Conservation (phyloP, 2,113 vertebrate species). For the Merops nubicus region DNA sequence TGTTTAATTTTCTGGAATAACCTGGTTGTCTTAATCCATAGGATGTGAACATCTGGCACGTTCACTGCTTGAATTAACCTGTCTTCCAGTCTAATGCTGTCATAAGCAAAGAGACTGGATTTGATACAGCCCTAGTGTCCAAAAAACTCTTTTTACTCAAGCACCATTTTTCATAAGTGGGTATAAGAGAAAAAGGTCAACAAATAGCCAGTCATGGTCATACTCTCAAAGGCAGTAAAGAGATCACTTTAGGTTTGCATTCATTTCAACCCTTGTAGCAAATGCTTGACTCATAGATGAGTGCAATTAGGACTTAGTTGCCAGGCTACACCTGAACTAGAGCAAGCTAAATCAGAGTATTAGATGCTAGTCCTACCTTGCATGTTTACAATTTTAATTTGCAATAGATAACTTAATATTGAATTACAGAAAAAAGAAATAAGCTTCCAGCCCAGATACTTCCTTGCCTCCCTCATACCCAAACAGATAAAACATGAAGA, state of each 20-base stretch:
- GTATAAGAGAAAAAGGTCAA: background rate
- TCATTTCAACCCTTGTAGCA: background rate
- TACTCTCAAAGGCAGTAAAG: background rate
- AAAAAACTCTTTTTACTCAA: background rate
- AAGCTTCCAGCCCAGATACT: background rate
- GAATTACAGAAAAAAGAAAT: background rate
- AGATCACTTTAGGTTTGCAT: background rate
- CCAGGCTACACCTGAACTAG: background rate
- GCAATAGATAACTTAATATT: background rate
- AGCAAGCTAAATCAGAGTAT: background rate
- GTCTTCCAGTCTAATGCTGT: background rate
- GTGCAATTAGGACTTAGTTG: background rate
- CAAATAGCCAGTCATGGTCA: background rate
- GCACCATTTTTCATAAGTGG: background rate
- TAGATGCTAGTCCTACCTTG: background rate
- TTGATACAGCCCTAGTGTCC: background rate
- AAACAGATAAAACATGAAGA: background rate
- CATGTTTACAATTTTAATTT: background rate
- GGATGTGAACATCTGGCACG: background rate
- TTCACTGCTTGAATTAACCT: slow-evolving; percentile 9
- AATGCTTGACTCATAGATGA: background rate
- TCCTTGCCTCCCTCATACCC: background rate
- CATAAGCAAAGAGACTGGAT: background rate
- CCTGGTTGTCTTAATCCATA: background rate
- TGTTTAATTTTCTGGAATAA: slow-evolving; percentile 35